These are phyloP conservation scores for Mechanitis messenoides DNA, from an alignment of 2,888 invertebrate genomes.

Conservation along the genomic window DNA sequence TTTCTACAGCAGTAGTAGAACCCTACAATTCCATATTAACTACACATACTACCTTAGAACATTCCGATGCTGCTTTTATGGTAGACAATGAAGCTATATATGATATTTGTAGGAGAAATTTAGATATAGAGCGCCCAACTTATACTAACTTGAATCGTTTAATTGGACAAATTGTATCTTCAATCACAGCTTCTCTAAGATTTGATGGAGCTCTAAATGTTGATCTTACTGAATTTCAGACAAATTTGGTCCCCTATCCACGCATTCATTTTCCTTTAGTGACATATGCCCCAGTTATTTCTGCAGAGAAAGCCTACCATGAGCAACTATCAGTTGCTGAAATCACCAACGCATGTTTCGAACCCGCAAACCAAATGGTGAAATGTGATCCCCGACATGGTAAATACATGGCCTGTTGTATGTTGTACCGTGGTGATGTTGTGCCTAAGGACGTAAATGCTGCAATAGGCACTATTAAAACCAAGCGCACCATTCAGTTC, in stretches of 20 bases:
- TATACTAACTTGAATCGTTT: slow-evolving; percentile 97
- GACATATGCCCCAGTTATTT: slow-evolving; percentile 93
- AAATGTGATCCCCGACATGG: slow-evolving; percentile 94
- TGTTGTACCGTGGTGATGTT: slow-evolving; percentile 95
- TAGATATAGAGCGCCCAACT: slow-evolving; percentile 95
- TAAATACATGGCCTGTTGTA: slow-evolving; percentile 96
- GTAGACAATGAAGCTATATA: slow-evolving; percentile 93
- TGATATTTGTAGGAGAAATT: slow-evolving; percentile 92
- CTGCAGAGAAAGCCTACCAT: slow-evolving; percentile 95
- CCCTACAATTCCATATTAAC: slow-evolving; percentile 97
- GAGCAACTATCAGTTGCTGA: slow-evolving; percentile 93
- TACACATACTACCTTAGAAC: slow-evolving; percentile 95
- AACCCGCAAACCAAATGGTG: slow-evolving; percentile 96
- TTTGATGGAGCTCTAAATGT: slow-evolving; percentile 95
- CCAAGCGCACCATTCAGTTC: slow-evolving; percentile 94
- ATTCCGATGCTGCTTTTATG: slow-evolving; percentile 97
- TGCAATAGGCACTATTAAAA: slow-evolving; percentile 95
- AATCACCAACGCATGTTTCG: slow-evolving; percentile 96
- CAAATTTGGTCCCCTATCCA: slow-evolving; percentile 94
- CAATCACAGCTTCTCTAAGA: slow-evolving; percentile 93
- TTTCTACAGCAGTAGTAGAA: slow-evolving; percentile 93
- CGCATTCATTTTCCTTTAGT: slow-evolving; percentile 95
- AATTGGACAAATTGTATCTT: slow-evolving; percentile 95
- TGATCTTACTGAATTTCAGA: slow-evolving; percentile 95
- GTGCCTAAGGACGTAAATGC: slow-evolving; percentile 97